These are phyloP conservation scores for Melanerpes formicivorus DNA, from an alignment of 2,113 vertebrate genomes.

Conservation along the genomic window DNA sequence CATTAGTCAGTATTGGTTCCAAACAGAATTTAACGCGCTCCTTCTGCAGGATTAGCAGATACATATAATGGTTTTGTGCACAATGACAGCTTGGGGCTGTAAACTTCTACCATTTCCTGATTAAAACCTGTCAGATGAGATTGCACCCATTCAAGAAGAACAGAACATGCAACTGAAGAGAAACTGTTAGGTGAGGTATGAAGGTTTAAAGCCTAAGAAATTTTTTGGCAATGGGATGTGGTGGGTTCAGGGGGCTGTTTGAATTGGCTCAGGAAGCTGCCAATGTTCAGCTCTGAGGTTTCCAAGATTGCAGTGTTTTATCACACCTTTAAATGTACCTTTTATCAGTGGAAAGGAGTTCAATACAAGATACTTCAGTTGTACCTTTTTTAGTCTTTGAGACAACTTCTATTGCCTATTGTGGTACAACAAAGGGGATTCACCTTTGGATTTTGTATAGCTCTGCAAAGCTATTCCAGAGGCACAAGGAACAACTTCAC, in stretches of 20 bases:
- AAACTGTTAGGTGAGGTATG: rapidly evolving
- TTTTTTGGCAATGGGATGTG: background rate
- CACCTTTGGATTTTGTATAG: background rate
- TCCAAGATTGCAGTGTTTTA: background rate
- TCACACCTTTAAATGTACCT: background rate
- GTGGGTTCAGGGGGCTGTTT: background rate
- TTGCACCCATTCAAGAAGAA: background rate
- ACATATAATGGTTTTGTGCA: rapidly evolving
- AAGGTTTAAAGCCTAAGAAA: background rate
- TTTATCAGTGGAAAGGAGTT: background rate
- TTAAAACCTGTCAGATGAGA: background rate
- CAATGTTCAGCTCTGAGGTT: background rate
- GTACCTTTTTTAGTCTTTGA: background rate
- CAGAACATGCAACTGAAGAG: background rate
- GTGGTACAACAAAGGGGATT: background rate
- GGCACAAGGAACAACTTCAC: background rate
- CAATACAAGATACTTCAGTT: background rate
- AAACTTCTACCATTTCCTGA: background rate
- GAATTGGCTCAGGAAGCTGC: background rate
- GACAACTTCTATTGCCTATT: background rate
- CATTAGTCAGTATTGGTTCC: slow-evolving; percentile 29
- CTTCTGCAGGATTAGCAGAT: slow-evolving; percentile 24
- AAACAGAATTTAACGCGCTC: background rate
- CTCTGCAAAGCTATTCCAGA: background rate
- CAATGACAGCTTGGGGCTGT: slow-evolving; percentile 12